These are phyloP conservation scores for Pterophyllum scalare DNA, from an alignment of 2,113 vertebrate genomes.

Conservation along the genomic window DNA sequence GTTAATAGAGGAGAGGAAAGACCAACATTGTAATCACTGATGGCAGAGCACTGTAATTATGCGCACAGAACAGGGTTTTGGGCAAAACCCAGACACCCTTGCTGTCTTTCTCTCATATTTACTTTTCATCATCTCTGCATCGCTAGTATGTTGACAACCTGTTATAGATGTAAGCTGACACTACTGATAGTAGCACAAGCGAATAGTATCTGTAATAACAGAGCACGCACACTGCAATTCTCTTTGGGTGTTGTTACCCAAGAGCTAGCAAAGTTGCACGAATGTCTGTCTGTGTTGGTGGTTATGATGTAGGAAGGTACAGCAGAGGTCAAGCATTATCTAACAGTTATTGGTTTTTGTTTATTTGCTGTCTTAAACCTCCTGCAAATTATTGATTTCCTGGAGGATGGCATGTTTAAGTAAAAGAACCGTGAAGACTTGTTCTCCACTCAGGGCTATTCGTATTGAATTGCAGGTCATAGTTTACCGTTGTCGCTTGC, in stretches of 20 bases:
- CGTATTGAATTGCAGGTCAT: constrained; percentile 66
- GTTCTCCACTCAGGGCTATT: constrained; percentile 47
- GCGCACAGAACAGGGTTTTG: constrained; percentile 67
- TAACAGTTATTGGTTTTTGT: constrained; percentile 71
- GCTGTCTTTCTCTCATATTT: constrained; percentile 59
- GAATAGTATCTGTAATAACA: constrained; percentile 52
- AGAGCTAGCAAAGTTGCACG: constrained; percentile 37
- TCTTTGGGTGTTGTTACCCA: constrained; percentile 46
- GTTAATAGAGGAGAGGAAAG: constrained; percentile 72
- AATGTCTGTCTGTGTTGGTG: constrained; percentile 62
- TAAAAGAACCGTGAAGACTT: constrained; percentile 51
- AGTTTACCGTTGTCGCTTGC: constrained; percentile 65
- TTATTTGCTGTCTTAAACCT: constrained; percentile 73
- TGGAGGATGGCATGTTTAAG: constrained; percentile 72
- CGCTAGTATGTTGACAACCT: constrained; percentile 46
- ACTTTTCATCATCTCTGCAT: constrained; percentile 54
- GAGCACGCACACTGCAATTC: constrained; percentile 22
- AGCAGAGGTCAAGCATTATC: constrained; percentile 66
- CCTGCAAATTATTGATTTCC: constrained; percentile 76
- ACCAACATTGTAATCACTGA: constrained; percentile 76
- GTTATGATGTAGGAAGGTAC: constrained; percentile 63
- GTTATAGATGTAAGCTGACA: constrained; percentile 41
- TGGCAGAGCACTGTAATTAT: constrained; percentile 68
- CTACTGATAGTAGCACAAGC: constrained; percentile 25
- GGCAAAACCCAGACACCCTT: constrained; percentile 68